Evolutionary conservation across 2,113 vertebrate species (phyloP), one percentile per base, ranked within the genome.

Genomic region (Fregata magnificens): DNA sequence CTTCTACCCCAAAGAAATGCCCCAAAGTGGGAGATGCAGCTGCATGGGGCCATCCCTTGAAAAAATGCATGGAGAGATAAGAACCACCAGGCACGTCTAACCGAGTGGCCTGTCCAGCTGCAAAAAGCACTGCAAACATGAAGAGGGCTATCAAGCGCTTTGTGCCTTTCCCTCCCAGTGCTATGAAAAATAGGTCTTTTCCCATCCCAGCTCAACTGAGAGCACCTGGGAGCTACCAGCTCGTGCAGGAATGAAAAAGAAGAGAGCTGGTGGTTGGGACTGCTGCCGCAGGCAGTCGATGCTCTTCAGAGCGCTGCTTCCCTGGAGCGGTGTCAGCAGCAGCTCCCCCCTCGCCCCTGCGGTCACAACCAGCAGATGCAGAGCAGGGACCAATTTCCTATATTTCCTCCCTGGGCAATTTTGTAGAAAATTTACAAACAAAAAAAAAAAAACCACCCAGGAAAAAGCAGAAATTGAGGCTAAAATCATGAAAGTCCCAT

Each of bases 251-350:
- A 65, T 55, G 47, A n/a, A 26, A 56, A 44, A 62, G 42, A 13
- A 32, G 16, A 29, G 56, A 50, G 24, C 6, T 11, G 5, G 49
- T 29, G n/a, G 59, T 20, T 45, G 65, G 58, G 47, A 24, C 19
- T 1, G 1, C 24, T 13, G 53, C 61, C 12, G 16, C 11, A 13
- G 13, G 52, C 38, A 17, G 49, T 22, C 13, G 42, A 45, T 63
- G 56, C 50, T 69, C 70, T 58, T 47, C 55, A 32, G 47, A n/a
- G 20, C 0, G 4, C 13, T 11, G 59, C 40, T 38, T 45, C 50
- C 16, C 55, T 0, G 3, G 49, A 42, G 28, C 6, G 0, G 15
- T 1, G 2, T 1, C 61, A n/a, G 36, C 82, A n/a, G 36, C 63
- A 44, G 42, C 24, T 29, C 6, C 42, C 17, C 8, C 17, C 11